Conservation (phyloP, 1,140 invertebrate species). For the Diploscapter pachys region DNA sequence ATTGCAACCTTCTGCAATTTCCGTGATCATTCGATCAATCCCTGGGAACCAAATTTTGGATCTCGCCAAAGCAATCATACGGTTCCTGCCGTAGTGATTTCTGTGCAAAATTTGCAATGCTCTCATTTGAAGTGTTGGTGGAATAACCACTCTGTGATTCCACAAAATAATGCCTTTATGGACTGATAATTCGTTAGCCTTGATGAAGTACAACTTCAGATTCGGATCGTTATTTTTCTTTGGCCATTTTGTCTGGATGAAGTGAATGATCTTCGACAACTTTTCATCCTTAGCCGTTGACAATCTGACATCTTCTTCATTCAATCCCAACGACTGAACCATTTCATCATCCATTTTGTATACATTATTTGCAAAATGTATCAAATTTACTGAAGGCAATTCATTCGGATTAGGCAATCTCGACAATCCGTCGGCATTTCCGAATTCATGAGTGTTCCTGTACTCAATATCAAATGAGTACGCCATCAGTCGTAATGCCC, state of each 20-base stretch:
- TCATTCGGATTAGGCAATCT: conserved; percentile 35
- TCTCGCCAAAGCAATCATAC: conserved; percentile 60
- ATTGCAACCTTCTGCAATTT: background rate
- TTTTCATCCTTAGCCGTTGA: background rate
- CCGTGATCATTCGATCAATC: conserved; percentile 60
- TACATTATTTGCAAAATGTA: conserved; percentile 4
- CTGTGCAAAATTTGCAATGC: conserved; percentile 59
- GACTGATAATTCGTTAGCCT: conserved; percentile 7
- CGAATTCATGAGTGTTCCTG: conserved; percentile 40
- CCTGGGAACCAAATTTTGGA: conserved; percentile 61
- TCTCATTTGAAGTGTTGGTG: conserved; percentile 39
- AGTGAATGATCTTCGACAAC: background rate
- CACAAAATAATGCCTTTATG: conserved; percentile 43
- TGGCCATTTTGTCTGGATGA: conserved; percentile 1
- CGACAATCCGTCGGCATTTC: conserved; percentile 49
- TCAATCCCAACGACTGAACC: conserved; percentile 16
- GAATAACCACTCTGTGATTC: conserved; percentile 55
- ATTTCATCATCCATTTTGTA: conserved; percentile 29
- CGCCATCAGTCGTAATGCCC: conserved; percentile 54
- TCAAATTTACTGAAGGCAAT: too few relatives aligned
- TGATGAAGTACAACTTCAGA: background rate
- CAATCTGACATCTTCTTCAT: background rate
- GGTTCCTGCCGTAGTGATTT: conserved; percentile 60
- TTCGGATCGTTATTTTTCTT: background rate
- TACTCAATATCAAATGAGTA: conserved; percentile 60